Evolutionary conservation across 2,888 invertebrate genomes (phyloP), one percentile per base, ranked within the genome.

Genomic region (Blastobasis adustella): DNA sequence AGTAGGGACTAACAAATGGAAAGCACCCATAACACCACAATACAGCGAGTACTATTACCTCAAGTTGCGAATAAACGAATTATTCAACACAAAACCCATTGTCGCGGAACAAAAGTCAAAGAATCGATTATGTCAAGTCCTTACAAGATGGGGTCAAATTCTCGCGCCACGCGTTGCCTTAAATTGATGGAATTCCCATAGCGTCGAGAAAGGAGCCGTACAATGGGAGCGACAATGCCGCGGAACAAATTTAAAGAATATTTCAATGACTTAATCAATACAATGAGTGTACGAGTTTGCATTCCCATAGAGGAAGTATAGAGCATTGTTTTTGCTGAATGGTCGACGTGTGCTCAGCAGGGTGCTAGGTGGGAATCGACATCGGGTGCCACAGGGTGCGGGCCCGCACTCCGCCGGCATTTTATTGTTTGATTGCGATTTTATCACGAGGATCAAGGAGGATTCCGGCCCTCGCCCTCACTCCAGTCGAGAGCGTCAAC

Each of bases 191-290:
- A 81, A 77, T 87, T 88, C 87, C 84, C 87, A 87, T 80, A 84
- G 68, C 71, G 74, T 84, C 82, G 69, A 80, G 82, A 66, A 67
- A 81, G 82, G 83, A 63, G 71, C 65, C 56, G 60, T 65, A 82
- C 80, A 82, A 82, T 74, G 72, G 62, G 37, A 1, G 52, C 56
- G 57, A 80, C 79, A 81, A 79, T 67, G 61, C 56, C 64, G 63
- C 58, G 74, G 73, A 75, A 75, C 71, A 72, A 81, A 76, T 80
- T 76, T 76, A 76, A 73, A 65, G 71, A 71, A 75, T 69, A 83
- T 81, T 84, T 83, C 76, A 78, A 79, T 82, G 82, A 81, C 69
- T 87, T 83, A 86, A 87, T 88, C 87, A 88, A 88, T 87, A 88
- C 80, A 85, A 83, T 82, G 74, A 23, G 23, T 23, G 69, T 71